Evolutionary conservation across 2,888 invertebrate species (phyloP).

Genomic region (Strigamia transsilvanica): DNA sequence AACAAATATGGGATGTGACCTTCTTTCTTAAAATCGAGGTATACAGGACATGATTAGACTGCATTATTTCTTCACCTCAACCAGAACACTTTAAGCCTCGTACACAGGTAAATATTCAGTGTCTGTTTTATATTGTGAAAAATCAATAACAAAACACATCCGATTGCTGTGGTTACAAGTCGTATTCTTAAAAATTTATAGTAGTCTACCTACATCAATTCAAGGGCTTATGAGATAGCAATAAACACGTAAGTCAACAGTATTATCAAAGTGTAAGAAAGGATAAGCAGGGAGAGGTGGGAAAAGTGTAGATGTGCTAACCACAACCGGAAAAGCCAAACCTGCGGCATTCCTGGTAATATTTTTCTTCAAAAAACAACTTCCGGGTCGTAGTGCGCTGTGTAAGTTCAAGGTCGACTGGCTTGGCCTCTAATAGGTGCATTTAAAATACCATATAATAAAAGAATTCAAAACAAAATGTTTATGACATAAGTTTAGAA

Average conservation of each 20-base stretch:
- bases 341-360: neutral
- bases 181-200: neutral
- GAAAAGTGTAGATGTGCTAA: too few species aligned
- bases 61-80: neutral
- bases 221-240: neutral
- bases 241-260: neutral
- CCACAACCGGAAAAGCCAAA: neutral
- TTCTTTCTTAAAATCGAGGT: neutral
- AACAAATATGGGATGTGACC: slow-evolving; percentile 7
- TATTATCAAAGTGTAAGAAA: neutral
- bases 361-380: neutral
- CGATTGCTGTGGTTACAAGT: neutral
- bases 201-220: too few species aligned
- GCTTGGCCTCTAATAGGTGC: neutral
- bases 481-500: too few species aligned
- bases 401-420: neutral
- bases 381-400: neutral
- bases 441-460: too few species aligned
- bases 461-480: too few species aligned
- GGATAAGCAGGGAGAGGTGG: too few species aligned
- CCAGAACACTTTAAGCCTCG: neutral
- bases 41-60: neutral
- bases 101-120: neutral
- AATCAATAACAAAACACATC: neutral
- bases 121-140: neutral